phyloP scores from a whole-genome alignment of 2,888 invertebrate genomes.

The Aleiodes testaceus region DNA sequence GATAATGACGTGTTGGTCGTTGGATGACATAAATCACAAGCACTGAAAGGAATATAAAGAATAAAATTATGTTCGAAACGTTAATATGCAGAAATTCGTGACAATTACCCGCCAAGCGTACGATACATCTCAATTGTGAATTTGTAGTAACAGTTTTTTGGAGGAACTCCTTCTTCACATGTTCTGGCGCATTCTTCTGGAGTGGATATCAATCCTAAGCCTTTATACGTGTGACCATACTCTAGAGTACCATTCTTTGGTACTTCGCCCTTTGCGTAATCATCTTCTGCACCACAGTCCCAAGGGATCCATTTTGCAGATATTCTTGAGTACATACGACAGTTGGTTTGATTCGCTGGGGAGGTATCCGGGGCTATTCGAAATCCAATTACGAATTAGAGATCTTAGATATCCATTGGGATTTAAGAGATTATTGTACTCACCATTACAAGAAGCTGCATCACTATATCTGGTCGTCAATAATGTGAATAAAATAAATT shows the following conservation, averaged over 20 bases:
- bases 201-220: slow-evolving; percentile 34
- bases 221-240: not conserved
- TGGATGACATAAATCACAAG: slow-evolving; percentile 88
- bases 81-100: slow-evolving; percentile 33
- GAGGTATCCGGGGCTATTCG: no score
- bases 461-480: no score
- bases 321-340: not conserved
- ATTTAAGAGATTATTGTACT: no score
- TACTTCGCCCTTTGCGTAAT: not conserved
- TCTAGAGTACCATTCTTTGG: not conserved
- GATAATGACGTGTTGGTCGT: slow-evolving; percentile 86
- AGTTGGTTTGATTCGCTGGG: no score
- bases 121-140: slow-evolving; percentile 58
- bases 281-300: not conserved
- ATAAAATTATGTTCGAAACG: not conserved
- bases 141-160: slow-evolving; percentile 60
- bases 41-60: slow-evolving; percentile 72
- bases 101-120: slow-evolving; percentile 42
- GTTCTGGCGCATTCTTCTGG: slow-evolving; percentile 59
- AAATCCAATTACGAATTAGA: no score
- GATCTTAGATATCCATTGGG: no score
- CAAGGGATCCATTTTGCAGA: not conserved
- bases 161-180: slow-evolving; percentile 59
- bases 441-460: no score
- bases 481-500: no score